Base-by-base conservation (phyloP, 2,888 invertebrate species). In the Drosophila koepferae region DNA sequence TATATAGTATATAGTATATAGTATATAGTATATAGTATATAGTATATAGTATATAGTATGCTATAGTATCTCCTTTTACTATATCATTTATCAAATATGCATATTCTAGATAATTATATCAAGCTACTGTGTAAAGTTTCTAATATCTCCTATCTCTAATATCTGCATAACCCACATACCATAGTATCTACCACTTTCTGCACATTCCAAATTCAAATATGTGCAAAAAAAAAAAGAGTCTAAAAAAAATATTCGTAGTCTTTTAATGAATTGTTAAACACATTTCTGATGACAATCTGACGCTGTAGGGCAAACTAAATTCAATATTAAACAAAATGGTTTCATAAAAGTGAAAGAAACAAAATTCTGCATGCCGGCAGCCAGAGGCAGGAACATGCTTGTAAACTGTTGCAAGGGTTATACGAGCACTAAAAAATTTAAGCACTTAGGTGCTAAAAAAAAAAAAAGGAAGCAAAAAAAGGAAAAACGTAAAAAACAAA, bases 241-340 rank as follows among this genome's bases (percentile, higher is more conserved):
- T 20, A 43, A 43, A 20, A 28, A 23, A 48, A 48, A 20, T 20
- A 20, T 56, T 43, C 34, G 1, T n/a, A 55, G 49, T 3, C 62
- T 48, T 44, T 60, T 61, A 61, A 75, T 75, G 67, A 78, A 74
- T 76, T 79, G 61, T 68, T 79, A 68, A 80, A 74, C 58, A 59
- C 28, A 38, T 34, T 70, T 61, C 31, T 62, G 44, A 69, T 64
- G 69, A 16, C 34, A 59, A 38, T 40, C 28, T 41, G 23, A 23
- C 20, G 40, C 23, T 55, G n/a, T 5, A 54, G 41, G 38, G 41
- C 48, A 31, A 51, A 71, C 55, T 51, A 34, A 60, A 56, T 63
- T 59, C 54, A 56, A 41, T 74, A 54, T 74, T 59, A 44, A 73
- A 36, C 53, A 36, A 55, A 63, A 63, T 68, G 58, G 41, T 28